These are phyloP conservation scores for Heliconius melpomene DNA, from an alignment of 1,140 invertebrate genomes.

Conservation along the genomic window DNA sequence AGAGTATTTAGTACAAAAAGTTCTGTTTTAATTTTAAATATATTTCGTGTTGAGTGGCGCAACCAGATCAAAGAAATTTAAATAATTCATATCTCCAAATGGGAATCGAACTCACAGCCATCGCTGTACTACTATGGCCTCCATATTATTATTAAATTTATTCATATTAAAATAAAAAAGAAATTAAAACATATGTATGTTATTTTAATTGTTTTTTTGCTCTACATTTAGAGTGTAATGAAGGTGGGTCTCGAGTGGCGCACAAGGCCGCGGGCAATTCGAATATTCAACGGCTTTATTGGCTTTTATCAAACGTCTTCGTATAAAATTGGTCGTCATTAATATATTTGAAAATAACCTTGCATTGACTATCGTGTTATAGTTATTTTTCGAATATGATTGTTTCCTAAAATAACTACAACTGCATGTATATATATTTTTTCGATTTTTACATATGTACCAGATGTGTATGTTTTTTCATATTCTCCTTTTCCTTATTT, in stretches of 20 bases:
- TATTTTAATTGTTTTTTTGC: background rate
- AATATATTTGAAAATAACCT: constrained; percentile 2
- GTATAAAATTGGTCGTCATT: constrained; percentile 6
- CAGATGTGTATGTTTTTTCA: too few relatives aligned
- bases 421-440: background rate
- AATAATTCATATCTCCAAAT: background rate
- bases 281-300: background rate
- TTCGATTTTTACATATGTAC: background rate
- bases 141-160: background rate
- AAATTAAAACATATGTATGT: background rate
- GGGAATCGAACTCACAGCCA: background rate
- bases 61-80: background rate
- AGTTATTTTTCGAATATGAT: background rate
- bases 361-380: background rate
- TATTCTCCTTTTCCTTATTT: too few relatives aligned
- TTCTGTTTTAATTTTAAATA: too few relatives aligned
- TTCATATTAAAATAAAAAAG: background rate
- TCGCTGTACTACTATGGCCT: background rate
- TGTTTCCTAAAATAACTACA: background rate
- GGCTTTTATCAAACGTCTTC: constrained; percentile 8
- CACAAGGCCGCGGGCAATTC: background rate
- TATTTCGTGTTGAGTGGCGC: background rate
- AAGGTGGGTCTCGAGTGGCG: background rate
- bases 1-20: too few relatives aligned
- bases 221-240: background rate